Percentiles rank a stretch among this genome's conserved stretches.
Evolutionary conservation across 2,797 vertebrate genomes (phyloP).

Genomic region (Coreius guichenoti): DNA sequence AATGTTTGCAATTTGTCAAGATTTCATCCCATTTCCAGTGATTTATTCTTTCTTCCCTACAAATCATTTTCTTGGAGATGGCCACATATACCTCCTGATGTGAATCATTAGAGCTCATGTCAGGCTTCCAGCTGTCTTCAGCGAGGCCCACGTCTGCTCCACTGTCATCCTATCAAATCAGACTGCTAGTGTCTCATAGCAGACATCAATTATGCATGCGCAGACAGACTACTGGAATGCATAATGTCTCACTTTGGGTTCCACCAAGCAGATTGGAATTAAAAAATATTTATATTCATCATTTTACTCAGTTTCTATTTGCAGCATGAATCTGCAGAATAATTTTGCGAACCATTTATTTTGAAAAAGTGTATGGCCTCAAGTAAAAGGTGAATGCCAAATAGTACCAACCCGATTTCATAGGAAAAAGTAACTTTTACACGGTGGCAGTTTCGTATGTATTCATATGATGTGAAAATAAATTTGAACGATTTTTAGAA

Average conservation of each 20-base stretch:
- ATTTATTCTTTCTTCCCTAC: conserved; percentile 6
- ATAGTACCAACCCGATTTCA: neutral
- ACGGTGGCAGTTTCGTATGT: neutral
- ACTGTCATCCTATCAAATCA: conserved; percentile 61
- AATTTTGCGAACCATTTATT: neutral
- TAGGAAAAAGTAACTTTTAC: neutral
- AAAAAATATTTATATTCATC: conserved; percentile 59
- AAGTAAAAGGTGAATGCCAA: neutral
- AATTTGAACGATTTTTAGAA: neutral
- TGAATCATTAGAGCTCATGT: conserved; percentile 56
- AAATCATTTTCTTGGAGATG: conserved; percentile 13
- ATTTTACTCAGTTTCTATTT: neutral
- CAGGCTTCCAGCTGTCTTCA: conserved; percentile 59
- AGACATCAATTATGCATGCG: conserved; percentile 72
- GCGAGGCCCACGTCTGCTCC: conserved; percentile 58
- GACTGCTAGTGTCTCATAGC: conserved; percentile 58
- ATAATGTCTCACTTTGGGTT: conserved; percentile 59
- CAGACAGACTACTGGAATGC: conserved; percentile 48
- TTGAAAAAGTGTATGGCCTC: neutral
- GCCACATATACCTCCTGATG: conserved; percentile 36
- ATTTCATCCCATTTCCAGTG: neutral
- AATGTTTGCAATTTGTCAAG: conserved; percentile 9
- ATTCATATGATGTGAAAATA: neutral
- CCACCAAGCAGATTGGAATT: conserved; percentile 58
- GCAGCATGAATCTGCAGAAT: neutral